Evolutionary conservation across 1,140 invertebrate species (phyloP), one percentile per base, ranked within the genome.

Genomic region (Nephotettix cincticeps): DNA sequence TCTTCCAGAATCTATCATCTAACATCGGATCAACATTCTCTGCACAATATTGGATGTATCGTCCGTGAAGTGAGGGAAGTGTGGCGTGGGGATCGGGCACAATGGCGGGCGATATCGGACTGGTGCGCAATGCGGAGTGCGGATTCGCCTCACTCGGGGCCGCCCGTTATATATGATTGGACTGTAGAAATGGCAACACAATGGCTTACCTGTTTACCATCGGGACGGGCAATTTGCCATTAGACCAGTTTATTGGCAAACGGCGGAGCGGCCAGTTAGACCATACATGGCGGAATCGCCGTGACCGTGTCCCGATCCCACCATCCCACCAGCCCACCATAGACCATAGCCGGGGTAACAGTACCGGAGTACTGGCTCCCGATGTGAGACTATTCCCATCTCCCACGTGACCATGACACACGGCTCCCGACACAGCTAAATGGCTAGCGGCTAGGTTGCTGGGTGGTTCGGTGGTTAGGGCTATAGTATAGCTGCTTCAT

Each of bases 171-270:
- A 61, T 61, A 61, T 61, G 56, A 61, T 61, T 61, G 56, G 56
- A 25, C 56, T 61, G 56, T 14, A 61, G 27, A 23, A 61, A 61
- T 61, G 56, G 14, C 56, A 29, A 13, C 32, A 61, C 56, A 61
- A 61, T 61, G n/a, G 56, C 14, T n/a, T 29, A 61, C 56, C 56
- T 61, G 56, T 61, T 61, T 61, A 61, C 56, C 56, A 61, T 61
- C 56, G 56, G 6, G 56, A 61, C 56, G 56, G 14, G 6, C 56
- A 61, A 61, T 61, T 61, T 61, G 56, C 56, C 56, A 61, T 61
- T 61, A 61, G 56, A 29, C 56, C 23, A 61, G 56, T 61, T 51
- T 61, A 61, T 61, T 61, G 56, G 56, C 56, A 61, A 61, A 61
- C 56, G 23, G 56, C 25, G 56, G 6, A 27, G 14, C 25, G 56